Base-by-base conservation (phyloP, 2,888 invertebrate genomes). In the Steromphala cineraria region DNA sequence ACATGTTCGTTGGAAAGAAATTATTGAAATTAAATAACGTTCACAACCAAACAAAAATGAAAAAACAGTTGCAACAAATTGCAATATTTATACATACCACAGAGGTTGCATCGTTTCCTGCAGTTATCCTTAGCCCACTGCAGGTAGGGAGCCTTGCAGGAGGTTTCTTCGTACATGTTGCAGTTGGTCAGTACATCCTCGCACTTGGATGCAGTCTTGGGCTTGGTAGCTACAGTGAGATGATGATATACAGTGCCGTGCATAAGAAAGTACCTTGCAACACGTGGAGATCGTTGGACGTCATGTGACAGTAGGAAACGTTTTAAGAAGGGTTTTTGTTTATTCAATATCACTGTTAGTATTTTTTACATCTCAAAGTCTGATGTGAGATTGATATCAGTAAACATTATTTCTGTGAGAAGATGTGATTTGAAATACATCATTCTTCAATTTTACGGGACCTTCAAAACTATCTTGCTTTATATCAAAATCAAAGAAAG, bases 51-150 rank as follows among this genome's bases (percentile, higher is more conserved):
- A n/a, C n/a, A n/a, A n/a, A n/a, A n/a, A n/a, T n/a, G n/a, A n/a
- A n/a, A n/a, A n/a, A n/a, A n/a, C n/a, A n/a, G n/a, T n/a, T n/a
- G n/a, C n/a, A n/a, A n/a, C n/a, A n/a, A 46, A 4, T 5, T 46
- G 46, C 13, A 36, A 4, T 10, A 10, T 10, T 46, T 13, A 8
- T 28, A 75, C 87, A 80, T 81, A 87, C 87, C 79, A 75, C 88
- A 88, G 8, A 85, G 55, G 55, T 82, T 81, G 75, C 88, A 88
- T 24, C 76, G 81, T 46, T 84, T 85, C 79, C 75, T 80, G 67
- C 88, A 88, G 82, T 87, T 86, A 53, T 87, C 84, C 17, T 78
- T 62, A 17, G 88, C 87, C 88, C 88, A 88, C 53, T 82, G 78
- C 31, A 82, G 80, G 79, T 85, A 87, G 0, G 77, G 79, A 2